Conservation (phyloP, 2,888 invertebrate genomes). For the Drosophila setosimentum region DNA sequence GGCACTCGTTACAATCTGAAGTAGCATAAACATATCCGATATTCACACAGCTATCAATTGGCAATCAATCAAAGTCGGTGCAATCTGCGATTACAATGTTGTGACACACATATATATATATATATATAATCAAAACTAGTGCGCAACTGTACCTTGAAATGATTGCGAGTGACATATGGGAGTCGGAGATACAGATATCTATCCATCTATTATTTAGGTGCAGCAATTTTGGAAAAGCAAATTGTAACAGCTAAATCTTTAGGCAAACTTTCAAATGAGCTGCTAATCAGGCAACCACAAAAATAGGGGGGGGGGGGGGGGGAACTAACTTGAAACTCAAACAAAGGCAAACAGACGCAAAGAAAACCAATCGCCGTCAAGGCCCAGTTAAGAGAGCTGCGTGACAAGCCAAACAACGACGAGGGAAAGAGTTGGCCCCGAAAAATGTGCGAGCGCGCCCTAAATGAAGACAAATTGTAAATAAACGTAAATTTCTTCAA, state of each 20-base stretch:
- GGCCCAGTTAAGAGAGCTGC: constrained; percentile 74
- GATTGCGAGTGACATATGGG: constrained; percentile 1
- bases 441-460: constrained; percentile 55
- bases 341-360: constrained; percentile 24
- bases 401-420: constrained; percentile 43
- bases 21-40: background rate
- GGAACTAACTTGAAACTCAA: constrained; percentile 25
- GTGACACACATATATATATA: background rate
- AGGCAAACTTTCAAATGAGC: constrained; percentile 66
- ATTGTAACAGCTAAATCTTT: constrained; percentile 15
- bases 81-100: constrained; percentile 1
- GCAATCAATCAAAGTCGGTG: background rate
- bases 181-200: background rate
- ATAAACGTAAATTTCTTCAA: constrained; percentile 70
- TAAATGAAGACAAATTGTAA: constrained; percentile 78
- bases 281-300: constrained; percentile 59
- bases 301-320: no score
- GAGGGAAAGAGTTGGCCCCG: constrained; percentile 58
- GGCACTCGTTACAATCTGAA: background rate
- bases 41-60: constrained; percentile 6
- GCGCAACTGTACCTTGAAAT: constrained; percentile 30
- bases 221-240: constrained; percentile 7
- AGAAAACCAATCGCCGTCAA: constrained; percentile 57
- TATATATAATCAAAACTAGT: background rate
- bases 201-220: background rate